Evolutionary conservation across 2,888 invertebrate species (phyloP).

Genomic region (Laothoe populi): DNA sequence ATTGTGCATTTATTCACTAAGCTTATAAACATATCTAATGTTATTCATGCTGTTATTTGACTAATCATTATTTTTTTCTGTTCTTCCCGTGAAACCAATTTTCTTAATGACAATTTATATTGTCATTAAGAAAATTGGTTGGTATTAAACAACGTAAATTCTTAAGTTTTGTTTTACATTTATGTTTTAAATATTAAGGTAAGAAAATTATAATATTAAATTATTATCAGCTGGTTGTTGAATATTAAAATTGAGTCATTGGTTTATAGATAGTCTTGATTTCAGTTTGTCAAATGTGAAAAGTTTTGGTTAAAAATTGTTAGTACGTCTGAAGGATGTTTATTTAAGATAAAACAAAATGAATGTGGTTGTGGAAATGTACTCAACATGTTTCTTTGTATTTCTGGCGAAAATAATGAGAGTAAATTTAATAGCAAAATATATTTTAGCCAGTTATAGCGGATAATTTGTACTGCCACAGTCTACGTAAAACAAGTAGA

Average conservation of each 20-base stretch:
- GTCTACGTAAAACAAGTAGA: not conserved
- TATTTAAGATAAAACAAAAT: constrained; percentile 12
- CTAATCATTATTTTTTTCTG: not conserved
- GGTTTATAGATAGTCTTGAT: not conserved
- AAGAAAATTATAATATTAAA: not conserved
- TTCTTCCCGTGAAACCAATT: not conserved
- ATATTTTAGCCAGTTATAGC: not conserved
- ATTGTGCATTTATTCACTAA: not conserved
- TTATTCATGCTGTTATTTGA: not conserved
- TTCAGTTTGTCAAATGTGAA: not conserved
- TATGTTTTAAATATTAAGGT: not conserved
- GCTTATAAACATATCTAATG: not conserved
- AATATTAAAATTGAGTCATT: not conserved
- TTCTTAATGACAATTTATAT: too few relatives aligned
- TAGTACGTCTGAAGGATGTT: not conserved
- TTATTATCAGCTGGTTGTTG: not conserved
- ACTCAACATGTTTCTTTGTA: constrained; percentile 15
- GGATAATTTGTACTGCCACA: not conserved
- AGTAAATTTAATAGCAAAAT: not conserved
- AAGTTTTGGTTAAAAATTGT: not conserved
- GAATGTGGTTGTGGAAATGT: constrained; percentile 20
- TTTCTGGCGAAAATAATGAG: constrained; percentile 15
- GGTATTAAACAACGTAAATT: not conserved
- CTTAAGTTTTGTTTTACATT: not conserved
- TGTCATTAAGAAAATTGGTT: not conserved